Percentiles rank a stretch among this genome's conserved stretches.
These are phyloP conservation scores for Erinaceus europaeus DNA, from an alignment of 2,113 vertebrate species.

Conservation along the genomic window DNA sequence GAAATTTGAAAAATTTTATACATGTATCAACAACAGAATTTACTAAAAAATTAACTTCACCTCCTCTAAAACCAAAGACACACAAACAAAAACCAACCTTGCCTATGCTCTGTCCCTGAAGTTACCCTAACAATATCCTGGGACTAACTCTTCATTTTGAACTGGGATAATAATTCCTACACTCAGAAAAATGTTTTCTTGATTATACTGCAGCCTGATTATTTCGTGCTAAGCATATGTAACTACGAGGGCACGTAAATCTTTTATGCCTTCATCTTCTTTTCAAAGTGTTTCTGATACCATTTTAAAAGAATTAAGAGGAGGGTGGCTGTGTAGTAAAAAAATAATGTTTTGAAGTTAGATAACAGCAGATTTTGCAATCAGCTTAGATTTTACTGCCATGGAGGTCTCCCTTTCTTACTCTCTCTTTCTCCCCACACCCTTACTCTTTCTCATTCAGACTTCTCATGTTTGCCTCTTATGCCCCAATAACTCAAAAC, in stretches of 20 bases:
- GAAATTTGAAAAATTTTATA: too few relatives aligned
- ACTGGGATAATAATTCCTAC: too few relatives aligned
- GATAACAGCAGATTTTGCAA: neutral
- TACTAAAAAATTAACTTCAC: too few relatives aligned
- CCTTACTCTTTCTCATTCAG: neutral
- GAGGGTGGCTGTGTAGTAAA: neutral
- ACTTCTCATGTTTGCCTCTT: neutral
- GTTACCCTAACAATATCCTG: too few relatives aligned
- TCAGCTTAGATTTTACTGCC: neutral
- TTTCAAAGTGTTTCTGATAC: neutral
- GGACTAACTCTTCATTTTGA: too few relatives aligned
- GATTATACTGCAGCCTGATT: neutral
- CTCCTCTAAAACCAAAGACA: neutral
- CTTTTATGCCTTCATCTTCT: neutral
- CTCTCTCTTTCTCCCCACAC: too few relatives aligned
- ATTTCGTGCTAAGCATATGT: neutral
- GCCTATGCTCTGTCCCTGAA: too few relatives aligned
- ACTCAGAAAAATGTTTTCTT: neutral
- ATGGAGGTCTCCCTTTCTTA: neutral
- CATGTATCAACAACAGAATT: too few relatives aligned
- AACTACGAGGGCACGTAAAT: neutral
- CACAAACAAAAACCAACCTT: neutral
- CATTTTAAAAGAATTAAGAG: neutral
- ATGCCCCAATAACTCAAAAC: slow-evolving; percentile 1
- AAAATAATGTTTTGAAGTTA: neutral